Conservation (phyloP, 1,140 invertebrate species). For the Megalopta genalis region DNA sequence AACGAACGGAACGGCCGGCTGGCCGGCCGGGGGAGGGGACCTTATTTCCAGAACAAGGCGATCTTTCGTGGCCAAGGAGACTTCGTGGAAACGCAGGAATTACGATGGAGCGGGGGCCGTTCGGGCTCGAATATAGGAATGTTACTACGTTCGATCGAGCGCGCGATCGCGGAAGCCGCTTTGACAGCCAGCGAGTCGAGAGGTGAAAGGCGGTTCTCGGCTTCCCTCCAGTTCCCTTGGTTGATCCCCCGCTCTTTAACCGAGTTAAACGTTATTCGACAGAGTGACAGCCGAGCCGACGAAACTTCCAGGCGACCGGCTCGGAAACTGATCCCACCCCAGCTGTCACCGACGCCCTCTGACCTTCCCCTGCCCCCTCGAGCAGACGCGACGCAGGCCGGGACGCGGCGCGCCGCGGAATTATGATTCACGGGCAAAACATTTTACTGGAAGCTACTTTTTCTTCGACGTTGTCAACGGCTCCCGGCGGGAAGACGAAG, state of each 20-base stretch:
- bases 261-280: slow-evolving; percentile 46
- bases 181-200: slow-evolving; percentile 6
- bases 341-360: slow-evolving; percentile 28
- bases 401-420: slow-evolving; percentile 37
- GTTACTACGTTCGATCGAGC: not conserved
- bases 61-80: slow-evolving; percentile 6
- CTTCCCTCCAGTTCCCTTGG: not conserved
- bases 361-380: not conserved
- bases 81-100: not conserved
- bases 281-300: slow-evolving; percentile 22
- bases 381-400: not conserved
- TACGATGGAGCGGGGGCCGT: not conserved
- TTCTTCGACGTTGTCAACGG: slow-evolving; percentile 52
- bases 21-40: too few species aligned
- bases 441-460: slow-evolving; percentile 55
- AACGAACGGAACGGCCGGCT: slow-evolving; percentile 17
- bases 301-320: slow-evolving; percentile 26
- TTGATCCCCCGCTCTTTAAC: slow-evolving; percentile 18
- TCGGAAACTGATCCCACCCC: slow-evolving; percentile 46
- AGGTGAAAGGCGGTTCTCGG: not conserved
- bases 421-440: slow-evolving; percentile 66
- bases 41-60: slow-evolving; percentile 43
- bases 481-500: slow-evolving; percentile 6
- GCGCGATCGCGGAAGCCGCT: not conserved
- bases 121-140: slow-evolving; percentile 2